These are phyloP conservation scores for Drosophila lacertosa DNA, from an alignment of 1,140 invertebrate genomes.

Conservation along the genomic window DNA sequence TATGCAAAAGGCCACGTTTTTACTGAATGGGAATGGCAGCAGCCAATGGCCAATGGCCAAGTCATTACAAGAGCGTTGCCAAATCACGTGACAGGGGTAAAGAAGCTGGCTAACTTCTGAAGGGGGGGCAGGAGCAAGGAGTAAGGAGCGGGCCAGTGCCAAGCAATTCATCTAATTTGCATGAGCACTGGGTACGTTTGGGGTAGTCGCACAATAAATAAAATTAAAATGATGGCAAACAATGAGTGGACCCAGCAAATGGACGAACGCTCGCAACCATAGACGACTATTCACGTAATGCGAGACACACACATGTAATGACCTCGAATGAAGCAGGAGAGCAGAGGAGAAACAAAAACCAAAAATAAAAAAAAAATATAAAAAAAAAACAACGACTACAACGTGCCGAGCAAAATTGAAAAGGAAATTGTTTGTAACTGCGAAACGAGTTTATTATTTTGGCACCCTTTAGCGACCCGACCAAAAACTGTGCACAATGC, in stretches of 20 bases:
- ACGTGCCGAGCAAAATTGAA: conserved; percentile 76
- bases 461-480: conserved; percentile 71
- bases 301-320: conserved; percentile 80
- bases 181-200: conserved; percentile 58
- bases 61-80: conserved; percentile 58
- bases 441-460: conserved; percentile 84
- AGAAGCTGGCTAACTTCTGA: conserved; percentile 60
- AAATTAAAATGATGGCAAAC: conserved; percentile 84
- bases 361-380: conserved; percentile 8
- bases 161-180: conserved; percentile 84
- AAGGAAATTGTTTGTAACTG: conserved; percentile 84
- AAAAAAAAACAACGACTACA: conserved; percentile 48
- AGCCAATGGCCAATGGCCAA: conserved; percentile 65
- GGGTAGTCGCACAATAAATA: conserved; percentile 83
- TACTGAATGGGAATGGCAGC: conserved; percentile 36
- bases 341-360: background rate
- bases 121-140: background rate
- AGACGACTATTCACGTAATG: conserved; percentile 70
- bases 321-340: conserved; percentile 45
- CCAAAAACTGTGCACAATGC: conserved; percentile 15
- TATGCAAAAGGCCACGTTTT: conserved; percentile 53
- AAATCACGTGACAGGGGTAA: conserved; percentile 49
- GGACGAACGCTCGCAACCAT: conserved; percentile 37
- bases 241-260: conserved; percentile 62
- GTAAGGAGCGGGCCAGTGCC: conserved; percentile 33